Conservation (phyloP, 2,113 vertebrate species). For the Circaetus cinerascens region DNA sequence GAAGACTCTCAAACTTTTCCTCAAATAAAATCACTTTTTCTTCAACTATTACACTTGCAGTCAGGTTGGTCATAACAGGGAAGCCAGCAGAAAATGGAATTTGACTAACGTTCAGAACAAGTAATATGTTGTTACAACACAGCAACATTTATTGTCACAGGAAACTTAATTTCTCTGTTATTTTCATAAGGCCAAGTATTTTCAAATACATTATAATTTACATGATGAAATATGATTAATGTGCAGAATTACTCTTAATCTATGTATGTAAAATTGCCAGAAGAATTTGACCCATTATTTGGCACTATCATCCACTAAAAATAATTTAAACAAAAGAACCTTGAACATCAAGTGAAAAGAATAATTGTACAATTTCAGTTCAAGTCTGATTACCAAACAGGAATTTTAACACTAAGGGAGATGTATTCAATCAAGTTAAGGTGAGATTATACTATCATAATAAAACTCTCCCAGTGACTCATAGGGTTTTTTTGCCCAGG, state of each 20-base stretch:
- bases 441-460: background rate
- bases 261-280: background rate
- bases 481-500: background rate
- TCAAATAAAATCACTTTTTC: background rate
- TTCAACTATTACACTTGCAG: background rate
- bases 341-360: background rate
- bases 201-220: background rate
- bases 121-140: background rate
- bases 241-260: background rate
- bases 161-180: background rate
- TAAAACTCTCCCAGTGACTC: background rate
- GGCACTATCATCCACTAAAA: background rate
- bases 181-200: background rate
- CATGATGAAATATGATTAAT: background rate
- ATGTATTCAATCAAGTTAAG: background rate
- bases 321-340: background rate
- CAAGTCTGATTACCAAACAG: background rate
- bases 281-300: background rate
- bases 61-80: background rate
- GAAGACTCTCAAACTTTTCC: background rate
- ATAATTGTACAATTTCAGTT: background rate
- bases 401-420: background rate
- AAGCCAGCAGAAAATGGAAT: background rate
- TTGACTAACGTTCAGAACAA: background rate
- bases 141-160: background rate